These are phyloP conservation scores for Babyrousa celebensis DNA, from an alignment of 2,797 vertebrate species.

Conservation along the genomic window DNA sequence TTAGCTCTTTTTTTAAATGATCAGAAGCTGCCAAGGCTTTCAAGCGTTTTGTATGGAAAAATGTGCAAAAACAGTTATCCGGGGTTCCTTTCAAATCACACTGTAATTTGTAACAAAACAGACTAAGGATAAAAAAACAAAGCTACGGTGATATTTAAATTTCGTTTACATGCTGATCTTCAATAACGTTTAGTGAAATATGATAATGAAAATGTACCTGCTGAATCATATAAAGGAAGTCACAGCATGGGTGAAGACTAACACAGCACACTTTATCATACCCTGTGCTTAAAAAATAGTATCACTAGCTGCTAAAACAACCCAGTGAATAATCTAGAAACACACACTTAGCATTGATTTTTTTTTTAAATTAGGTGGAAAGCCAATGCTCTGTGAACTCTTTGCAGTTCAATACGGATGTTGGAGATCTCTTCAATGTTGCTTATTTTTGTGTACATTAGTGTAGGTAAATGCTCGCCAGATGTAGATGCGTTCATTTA, in stretches of 20 bases:
- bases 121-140: conserved; percentile 35
- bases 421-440: neutral
- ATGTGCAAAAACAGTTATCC: neutral
- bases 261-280: neutral
- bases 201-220: neutral
- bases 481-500: neutral
- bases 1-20: neutral
- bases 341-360: neutral
- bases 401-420: neutral
- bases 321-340: neutral
- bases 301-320: neutral
- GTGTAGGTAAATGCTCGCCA: neutral
- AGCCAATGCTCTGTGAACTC: neutral
- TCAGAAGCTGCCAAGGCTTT: neutral
- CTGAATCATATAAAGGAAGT: conserved; percentile 2
- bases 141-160: neutral
- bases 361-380: neutral
- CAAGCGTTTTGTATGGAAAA: neutral
- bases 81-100: conserved; percentile 3
- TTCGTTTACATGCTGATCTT: no score
- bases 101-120: conserved; percentile 25
- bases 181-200: neutral
- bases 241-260: neutral
- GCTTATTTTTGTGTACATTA: neutral
- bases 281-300: neutral